Base-by-base conservation (phyloP, 2,888 invertebrate genomes). In the Melieria omissa region DNA sequence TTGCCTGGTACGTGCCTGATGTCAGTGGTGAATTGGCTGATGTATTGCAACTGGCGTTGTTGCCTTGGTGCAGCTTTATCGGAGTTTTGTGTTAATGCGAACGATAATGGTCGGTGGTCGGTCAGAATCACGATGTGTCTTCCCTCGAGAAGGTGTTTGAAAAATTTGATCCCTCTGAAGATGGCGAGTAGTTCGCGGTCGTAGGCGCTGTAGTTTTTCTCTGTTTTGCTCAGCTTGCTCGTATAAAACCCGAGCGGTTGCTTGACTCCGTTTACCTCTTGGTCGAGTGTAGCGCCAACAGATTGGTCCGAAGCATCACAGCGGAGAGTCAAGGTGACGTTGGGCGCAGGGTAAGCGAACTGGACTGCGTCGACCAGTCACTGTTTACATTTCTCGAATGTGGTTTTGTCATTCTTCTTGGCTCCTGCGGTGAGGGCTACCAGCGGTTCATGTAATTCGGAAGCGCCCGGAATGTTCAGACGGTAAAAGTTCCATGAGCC, bases 181-280 rank as follows among this genome's bases (percentile, higher is more conserved):
- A 76, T 63, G 0, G 72, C 73, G 9, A 60, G 14, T 7, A 76
- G 8, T n/a, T 74, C 70, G 3, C 73, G 61, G 44, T 71, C 70
- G 52, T 72, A 76, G 5, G 72, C 65, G 55, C 63, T 72, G 58
- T 73, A 75, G n/a, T 66, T 70, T 14, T 49, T 14, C 41, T 73
- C 29, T 4, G 66, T 29, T 60, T 42, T 42, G 42, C 42, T 42
- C 41, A 29, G 42, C 44, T 42, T 60, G 42, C n/a, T 42, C 4
- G 71, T 55, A 57, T 64, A 29, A 6, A 57, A 86, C 0, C 82
- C 83, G 5, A 86, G 67, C 0, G 86, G 86, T 74, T 84, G 75
- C 81, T 6, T 41, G 16, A 58, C 44, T 10, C 60, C 64, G 44
- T 54, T 12, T 16, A 16, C 16, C 16, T 16, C 16, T 16, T 16